phyloP scores from a whole-genome alignment of 2,113 vertebrate species.

The Globicephala melas region DNA sequence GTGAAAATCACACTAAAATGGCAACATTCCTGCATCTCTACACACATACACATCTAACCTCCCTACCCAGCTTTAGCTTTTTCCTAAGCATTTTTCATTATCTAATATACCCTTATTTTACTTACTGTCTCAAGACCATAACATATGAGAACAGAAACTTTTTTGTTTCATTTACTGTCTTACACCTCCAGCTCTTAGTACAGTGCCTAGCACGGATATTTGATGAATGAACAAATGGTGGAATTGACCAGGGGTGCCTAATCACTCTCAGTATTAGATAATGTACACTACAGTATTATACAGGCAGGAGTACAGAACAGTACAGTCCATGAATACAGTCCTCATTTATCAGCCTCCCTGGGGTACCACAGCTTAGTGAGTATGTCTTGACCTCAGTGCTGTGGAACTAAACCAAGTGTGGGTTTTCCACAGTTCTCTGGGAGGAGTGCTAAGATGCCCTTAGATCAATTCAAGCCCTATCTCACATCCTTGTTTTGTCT shows the following conservation, averaged over 20 bases:
- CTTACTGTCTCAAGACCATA: not conserved
- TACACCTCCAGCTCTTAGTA: not conserved
- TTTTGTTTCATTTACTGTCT: not conserved
- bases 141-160: not conserved
- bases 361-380: not conserved
- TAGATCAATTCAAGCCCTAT: not conserved
- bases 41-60: not conserved
- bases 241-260: not conserved
- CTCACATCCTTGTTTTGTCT: not conserved
- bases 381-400: not conserved
- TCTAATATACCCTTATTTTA: not conserved
- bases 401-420: not conserved
- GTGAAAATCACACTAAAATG: not conserved
- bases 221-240: not conserved
- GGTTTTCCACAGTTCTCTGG: not conserved
- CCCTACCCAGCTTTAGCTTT: not conserved
- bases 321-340: not conserved
- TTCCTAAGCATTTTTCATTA: not conserved
- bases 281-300: not conserved
- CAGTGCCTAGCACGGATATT: not conserved
- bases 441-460: not conserved
- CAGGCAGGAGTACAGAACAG: not conserved
- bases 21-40: not conserved
- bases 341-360: not conserved
- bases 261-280: not conserved